Conservation (phyloP, 2,888 invertebrate genomes). For the Drosophila anceps region DNA sequence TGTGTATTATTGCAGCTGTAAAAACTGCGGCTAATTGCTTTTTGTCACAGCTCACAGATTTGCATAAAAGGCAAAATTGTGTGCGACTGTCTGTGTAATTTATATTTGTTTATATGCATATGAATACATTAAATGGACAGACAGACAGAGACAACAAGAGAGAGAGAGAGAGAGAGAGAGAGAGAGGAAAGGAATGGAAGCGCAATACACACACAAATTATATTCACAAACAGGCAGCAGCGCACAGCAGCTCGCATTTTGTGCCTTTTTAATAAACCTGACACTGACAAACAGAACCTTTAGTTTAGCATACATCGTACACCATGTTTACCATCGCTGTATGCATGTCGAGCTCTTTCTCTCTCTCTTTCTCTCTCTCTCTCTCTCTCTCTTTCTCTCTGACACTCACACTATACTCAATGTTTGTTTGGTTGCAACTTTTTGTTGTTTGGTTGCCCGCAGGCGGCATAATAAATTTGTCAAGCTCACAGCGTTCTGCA, state of each 20-base stretch:
- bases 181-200: not conserved
- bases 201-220: conserved; percentile 9
- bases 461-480: conserved; percentile 56
- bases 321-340: conserved; percentile 11
- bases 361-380: not conserved
- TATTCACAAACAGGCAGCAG: conserved; percentile 5
- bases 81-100: conserved; percentile 61
- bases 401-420: not conserved
- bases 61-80: conserved; percentile 65
- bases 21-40: conserved; percentile 77
- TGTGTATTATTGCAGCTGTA: conserved; percentile 47
- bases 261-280: conserved; percentile 67
- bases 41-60: conserved; percentile 68
- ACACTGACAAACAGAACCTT: conserved; percentile 41
- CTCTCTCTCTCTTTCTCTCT: not conserved
- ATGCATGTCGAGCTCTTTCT: not conserved
- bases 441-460: conserved; percentile 38
- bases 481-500: conserved; percentile 23
- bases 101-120: conserved; percentile 78
- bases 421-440: conserved; percentile 51
- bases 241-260: conserved; percentile 11
- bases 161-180: not conserved
- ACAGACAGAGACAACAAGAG: conserved; percentile 29
- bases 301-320: conserved; percentile 30
- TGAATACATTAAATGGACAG: conserved; percentile 66